Evolutionary conservation across 1,140 invertebrate genomes (phyloP).

Genomic region (Bemisia tabaci): DNA sequence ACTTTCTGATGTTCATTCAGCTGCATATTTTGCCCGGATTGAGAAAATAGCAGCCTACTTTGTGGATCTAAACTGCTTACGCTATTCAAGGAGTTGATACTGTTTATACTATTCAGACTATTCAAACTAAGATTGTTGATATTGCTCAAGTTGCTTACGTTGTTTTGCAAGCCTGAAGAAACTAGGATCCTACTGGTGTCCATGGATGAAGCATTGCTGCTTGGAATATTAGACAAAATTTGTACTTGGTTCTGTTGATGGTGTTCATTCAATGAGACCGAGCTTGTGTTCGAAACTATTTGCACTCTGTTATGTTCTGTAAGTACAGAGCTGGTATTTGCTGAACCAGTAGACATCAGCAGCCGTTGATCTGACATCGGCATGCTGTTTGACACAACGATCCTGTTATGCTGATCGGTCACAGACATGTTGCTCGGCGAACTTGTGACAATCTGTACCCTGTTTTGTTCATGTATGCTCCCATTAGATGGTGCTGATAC

Average conservation of each 20-base stretch:
- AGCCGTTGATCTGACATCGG: background rate
- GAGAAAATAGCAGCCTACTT: background rate
- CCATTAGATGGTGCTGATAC: constrained; percentile 16
- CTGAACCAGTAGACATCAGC: background rate
- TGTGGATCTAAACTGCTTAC: background rate
- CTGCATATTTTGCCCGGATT: background rate
- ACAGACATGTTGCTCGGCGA: constrained; percentile 10
- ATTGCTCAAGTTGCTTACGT: background rate
- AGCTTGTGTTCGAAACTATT: constrained; percentile 10
- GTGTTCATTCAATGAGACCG: background rate
- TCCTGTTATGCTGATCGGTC: background rate
- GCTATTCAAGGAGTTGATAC: background rate
- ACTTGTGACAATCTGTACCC: constrained; percentile 19
- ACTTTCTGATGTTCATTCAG: constrained; percentile 15
- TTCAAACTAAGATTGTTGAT: background rate
- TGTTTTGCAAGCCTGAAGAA: background rate
- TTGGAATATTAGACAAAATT: constrained; percentile 3
- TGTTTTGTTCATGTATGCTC: constrained; percentile 20
- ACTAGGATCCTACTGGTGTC: background rate
- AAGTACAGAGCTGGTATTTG: constrained; percentile 8
- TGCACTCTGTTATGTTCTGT: constrained; percentile 12
- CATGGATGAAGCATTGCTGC: background rate
- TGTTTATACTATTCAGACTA: background rate
- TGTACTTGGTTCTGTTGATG: background rate
- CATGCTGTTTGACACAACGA: background rate